A percentile compares a stretch with the other conserved stretches of the same genome.
phyloP scores from a whole-genome alignment of 1,140 invertebrate species.

The Luehdorfia chinensis region DNA sequence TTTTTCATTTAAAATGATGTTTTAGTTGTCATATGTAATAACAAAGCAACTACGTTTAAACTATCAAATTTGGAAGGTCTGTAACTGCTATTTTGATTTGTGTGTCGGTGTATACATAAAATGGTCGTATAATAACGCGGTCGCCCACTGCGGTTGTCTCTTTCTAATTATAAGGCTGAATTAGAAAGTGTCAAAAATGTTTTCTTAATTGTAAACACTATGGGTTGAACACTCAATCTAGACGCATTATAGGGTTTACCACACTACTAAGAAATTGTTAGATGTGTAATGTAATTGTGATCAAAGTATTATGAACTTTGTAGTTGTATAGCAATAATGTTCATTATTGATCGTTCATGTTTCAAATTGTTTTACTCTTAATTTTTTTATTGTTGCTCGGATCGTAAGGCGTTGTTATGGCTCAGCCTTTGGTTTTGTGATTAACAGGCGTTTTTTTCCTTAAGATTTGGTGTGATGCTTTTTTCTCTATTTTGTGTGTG shows the following conservation, averaged over 20 bases:
- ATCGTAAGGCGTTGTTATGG: conserved; percentile 8
- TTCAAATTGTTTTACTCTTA: conserved; percentile 32
- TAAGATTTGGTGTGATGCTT: conserved; percentile 58
- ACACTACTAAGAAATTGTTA: conserved; percentile 44
- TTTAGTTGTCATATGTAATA: background rate
- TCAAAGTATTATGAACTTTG: conserved; percentile 63
- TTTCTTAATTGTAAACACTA: conserved; percentile 24
- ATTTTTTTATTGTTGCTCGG: conserved; percentile 7
- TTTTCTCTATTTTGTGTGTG: conserved; percentile 47
- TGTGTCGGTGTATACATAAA: too few species aligned
- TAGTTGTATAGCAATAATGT: conserved; percentile 64
- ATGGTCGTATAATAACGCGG: conserved; percentile 33
- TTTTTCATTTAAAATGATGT: background rate
- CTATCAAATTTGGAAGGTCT: conserved; percentile 3
- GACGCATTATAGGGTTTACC: conserved; percentile 35
- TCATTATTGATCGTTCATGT: conserved; percentile 38
- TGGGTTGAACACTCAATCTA: conserved; percentile 30
- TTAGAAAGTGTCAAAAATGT: conserved; percentile 69
- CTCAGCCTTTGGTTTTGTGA: conserved; percentile 33
- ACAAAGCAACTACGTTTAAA: too few species aligned
- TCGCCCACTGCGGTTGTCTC: conserved; percentile 50
- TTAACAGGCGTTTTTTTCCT: conserved; percentile 35
- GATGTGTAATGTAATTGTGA: conserved; percentile 54
- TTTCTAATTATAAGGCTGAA: conserved; percentile 75
- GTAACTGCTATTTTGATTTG: background rate